Evolutionary conservation across 2,797 vertebrate genomes (phyloP).

Genomic region (Phrynocephalus guinanensis): DNA sequence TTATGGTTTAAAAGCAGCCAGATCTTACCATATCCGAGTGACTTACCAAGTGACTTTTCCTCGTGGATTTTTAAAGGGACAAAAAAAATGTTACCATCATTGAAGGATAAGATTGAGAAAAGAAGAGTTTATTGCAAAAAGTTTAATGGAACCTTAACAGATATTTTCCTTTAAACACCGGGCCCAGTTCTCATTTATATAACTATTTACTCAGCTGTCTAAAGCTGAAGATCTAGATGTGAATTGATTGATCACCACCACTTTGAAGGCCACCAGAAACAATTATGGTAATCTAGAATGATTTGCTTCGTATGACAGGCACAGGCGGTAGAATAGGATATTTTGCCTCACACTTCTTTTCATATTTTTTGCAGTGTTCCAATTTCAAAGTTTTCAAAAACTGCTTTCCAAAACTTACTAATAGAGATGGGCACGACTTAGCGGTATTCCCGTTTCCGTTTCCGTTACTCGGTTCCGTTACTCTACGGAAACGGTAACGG

Average conservation of each 20-base stretch:
- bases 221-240: constrained; percentile 9
- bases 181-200: constrained; percentile 7
- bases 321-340: background rate
- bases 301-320: background rate
- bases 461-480: too few relatives aligned
- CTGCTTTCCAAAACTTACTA: background rate
- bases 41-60: background rate
- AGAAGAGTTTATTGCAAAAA: background rate
- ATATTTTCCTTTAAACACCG: background rate
- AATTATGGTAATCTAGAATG: constrained; percentile 29
- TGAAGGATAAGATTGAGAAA: background rate
- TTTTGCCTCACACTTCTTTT: background rate
- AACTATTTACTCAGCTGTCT: constrained; percentile 30
- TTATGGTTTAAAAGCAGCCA: too few relatives aligned
- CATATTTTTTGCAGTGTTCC: background rate
- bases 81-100: background rate
- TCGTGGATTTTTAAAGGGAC: background rate
- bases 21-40: too few relatives aligned
- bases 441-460: too few relatives aligned
- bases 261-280: constrained; percentile 33
- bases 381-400: background rate
- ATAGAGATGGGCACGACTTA: too few relatives aligned
- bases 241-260: background rate
- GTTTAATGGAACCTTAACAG: background rate
- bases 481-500: too few relatives aligned